Percentiles rank a stretch among this genome's conserved stretches.
Evolutionary conservation across 2,113 vertebrate species (phyloP).

Genomic region (Eonycteris spelaea): DNA sequence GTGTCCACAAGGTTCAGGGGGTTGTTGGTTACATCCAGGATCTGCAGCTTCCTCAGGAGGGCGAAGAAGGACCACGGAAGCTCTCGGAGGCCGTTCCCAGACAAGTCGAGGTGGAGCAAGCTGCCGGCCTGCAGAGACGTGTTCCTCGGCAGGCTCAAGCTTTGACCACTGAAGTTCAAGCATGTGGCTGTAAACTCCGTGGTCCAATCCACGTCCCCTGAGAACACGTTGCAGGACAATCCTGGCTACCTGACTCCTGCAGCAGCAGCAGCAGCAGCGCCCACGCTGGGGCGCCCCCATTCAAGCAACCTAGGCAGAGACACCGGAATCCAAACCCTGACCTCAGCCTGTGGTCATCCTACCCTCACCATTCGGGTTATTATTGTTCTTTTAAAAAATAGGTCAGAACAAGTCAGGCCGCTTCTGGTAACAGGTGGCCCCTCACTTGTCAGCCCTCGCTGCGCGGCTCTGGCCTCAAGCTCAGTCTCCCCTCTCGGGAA

Average conservation of each 20-base stretch:
- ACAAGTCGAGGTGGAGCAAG: background rate
- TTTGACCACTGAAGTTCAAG: conserved; percentile 54
- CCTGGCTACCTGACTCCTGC: accelerated
- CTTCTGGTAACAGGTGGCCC: background rate
- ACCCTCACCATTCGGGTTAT: background rate
- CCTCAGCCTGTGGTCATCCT: background rate
- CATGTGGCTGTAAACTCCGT: accelerated
- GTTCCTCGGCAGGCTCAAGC: background rate
- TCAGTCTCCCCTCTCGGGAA: background rate
- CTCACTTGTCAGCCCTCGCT: background rate
- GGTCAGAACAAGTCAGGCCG: background rate
- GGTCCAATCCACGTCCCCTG: background rate
- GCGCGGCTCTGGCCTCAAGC: background rate
- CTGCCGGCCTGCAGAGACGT: background rate
- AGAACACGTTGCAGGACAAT: accelerated
- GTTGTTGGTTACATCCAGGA: background rate
- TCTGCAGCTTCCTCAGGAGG: background rate
- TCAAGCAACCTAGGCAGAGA: background rate
- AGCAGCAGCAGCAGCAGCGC: background rate
- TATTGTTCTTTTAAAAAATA: background rate
- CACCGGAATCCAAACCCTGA: background rate
- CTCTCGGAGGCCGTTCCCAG: background rate
- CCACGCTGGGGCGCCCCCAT: background rate
- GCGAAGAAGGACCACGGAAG: background rate
- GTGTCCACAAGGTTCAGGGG: background rate